Conservation (phyloP, 2,797 vertebrate species). For the Thaleichthys pacificus region DNA sequence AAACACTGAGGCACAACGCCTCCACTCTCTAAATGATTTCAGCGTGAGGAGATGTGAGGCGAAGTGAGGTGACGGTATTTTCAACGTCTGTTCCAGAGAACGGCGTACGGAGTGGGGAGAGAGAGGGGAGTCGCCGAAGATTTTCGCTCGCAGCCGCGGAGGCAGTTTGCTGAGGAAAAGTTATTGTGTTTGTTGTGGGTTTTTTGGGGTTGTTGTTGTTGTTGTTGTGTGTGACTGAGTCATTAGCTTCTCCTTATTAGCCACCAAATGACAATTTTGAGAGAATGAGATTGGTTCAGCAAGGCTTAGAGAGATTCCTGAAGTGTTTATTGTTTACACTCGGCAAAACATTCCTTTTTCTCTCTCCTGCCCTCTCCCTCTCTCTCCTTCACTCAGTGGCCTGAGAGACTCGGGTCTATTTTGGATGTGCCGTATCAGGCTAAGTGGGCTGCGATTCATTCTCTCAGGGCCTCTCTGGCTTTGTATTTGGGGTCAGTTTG, state of each 20-base stretch:
- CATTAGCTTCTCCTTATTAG: constrained; percentile 15
- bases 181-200: background rate
- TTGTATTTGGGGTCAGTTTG: constrained; percentile 77
- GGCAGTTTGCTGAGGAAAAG: constrained; percentile 39
- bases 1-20: constrained; percentile 65
- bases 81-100: constrained; percentile 45
- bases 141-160: background rate
- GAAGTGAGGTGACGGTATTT: constrained; percentile 40
- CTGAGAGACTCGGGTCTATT: constrained; percentile 57
- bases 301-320: background rate
- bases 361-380: background rate
- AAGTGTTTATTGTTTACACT: constrained; percentile 40
- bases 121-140: too few species aligned
- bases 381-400: constrained; percentile 39
- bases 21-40: constrained; percentile 66
- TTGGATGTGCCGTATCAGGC: constrained; percentile 72
- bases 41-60: constrained; percentile 49
- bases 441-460: constrained; percentile 79
- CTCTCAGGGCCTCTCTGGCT: constrained; percentile 76
- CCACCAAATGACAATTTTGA: background rate
- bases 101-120: constrained; percentile 24
- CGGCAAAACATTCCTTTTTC: background rate
- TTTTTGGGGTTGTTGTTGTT: too few species aligned
- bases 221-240: background rate
- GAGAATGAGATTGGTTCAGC: background rate